Evolutionary conservation across 1,140 invertebrate genomes (phyloP).

Genomic region (Rhyzopertha dominica): DNA sequence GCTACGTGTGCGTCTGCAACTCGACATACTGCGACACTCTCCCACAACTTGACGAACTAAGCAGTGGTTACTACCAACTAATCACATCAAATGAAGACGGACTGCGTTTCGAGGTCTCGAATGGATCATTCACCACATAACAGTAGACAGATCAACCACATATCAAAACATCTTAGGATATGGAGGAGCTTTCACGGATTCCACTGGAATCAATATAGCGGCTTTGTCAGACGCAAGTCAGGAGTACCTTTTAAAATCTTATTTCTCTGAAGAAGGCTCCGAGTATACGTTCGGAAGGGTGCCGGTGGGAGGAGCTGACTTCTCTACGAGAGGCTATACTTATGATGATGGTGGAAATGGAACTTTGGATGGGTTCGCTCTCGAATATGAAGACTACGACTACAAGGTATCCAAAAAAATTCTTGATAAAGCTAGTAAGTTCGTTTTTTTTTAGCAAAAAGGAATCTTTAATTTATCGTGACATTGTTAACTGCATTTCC

Average conservation of each 20-base stretch:
- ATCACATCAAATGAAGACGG: constrained; percentile 57
- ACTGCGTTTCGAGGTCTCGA: constrained; percentile 44
- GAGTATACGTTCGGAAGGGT: constrained; percentile 70
- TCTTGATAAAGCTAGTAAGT: too few species aligned
- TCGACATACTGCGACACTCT: constrained; percentile 78
- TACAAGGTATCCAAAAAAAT: constrained; percentile 26
- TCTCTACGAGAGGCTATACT: constrained; percentile 62
- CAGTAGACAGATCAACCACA: too few species aligned
- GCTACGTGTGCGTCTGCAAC: constrained; percentile 80
- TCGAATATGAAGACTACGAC: constrained; percentile 40
- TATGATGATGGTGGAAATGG: constrained; percentile 55
- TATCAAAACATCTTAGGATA: constrained; percentile 69
- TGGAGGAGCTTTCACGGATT: constrained; percentile 60
- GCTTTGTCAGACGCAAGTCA: constrained; percentile 12
- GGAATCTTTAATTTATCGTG: too few species aligned
- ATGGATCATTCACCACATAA: constrained; percentile 39
- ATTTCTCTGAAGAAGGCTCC: constrained; percentile 54
- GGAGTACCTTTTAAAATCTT: constrained; percentile 37
- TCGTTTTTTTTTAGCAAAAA: too few species aligned
- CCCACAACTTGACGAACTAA: constrained; percentile 42
- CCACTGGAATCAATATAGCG: constrained; percentile 22
- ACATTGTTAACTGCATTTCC: too few species aligned
- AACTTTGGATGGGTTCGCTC: constrained; percentile 34
- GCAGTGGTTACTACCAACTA: constrained; percentile 48
- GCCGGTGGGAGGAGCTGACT: constrained; percentile 80